phyloP scores from a whole-genome alignment of 1,140 invertebrate species.

The Apis mellifera region DNA sequence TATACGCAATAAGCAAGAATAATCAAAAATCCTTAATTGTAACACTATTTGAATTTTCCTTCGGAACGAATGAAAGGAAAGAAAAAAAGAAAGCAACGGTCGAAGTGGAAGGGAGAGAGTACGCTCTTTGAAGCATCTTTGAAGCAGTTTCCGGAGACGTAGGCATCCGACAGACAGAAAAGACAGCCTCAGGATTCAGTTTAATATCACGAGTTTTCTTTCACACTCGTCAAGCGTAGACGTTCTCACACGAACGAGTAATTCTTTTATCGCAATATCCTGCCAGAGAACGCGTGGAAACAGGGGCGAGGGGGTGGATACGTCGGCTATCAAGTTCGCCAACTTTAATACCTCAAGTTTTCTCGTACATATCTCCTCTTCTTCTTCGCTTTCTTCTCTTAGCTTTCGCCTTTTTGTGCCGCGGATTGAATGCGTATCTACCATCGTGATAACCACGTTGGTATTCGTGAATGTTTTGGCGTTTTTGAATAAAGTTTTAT shows the following conservation, averaged over 20 bases:
- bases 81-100: background rate
- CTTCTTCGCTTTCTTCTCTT: background rate
- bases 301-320: constrained; percentile 34
- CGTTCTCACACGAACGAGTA: constrained; percentile 56
- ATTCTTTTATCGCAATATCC: constrained; percentile 66
- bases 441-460: background rate
- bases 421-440: too few relatives aligned
- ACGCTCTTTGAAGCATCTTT: constrained; percentile 5
- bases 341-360: constrained; percentile 62
- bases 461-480: background rate
- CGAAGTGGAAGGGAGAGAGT: background rate
- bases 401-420: background rate
- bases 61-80: background rate
- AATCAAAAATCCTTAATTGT: background rate
- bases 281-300: constrained; percentile 30
- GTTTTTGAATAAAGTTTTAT: background rate
- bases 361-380: constrained; percentile 41
- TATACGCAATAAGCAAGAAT: too few relatives aligned
- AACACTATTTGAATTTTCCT: background rate
- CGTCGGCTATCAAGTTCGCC: constrained; percentile 47
- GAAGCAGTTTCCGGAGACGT: background rate
- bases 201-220: constrained; percentile 61
- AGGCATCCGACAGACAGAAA: constrained; percentile 13
- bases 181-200: constrained; percentile 41
- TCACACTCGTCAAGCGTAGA: constrained; percentile 48